Conservation (phyloP, 1,140 invertebrate genomes). For the Neotoxoptera formosana region DNA sequence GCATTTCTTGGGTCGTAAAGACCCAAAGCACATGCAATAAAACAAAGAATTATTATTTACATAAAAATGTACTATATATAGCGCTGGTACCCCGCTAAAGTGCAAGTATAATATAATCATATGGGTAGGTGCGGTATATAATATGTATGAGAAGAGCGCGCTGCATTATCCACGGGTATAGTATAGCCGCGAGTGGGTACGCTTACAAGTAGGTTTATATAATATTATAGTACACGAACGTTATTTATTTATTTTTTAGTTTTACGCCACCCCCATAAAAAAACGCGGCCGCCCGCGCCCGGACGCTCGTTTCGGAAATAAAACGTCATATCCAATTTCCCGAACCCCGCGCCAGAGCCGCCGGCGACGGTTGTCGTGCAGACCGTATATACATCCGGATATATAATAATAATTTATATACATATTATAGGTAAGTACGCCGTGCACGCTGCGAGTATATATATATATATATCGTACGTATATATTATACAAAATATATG, state of each 20-base stretch:
- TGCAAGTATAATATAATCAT: background rate
- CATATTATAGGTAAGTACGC: too few relatives aligned
- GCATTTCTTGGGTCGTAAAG: background rate
- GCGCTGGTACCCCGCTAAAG: background rate
- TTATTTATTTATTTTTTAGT: conserved; percentile 24
- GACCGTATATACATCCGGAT: background rate
- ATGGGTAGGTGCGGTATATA: background rate
- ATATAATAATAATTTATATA: background rate
- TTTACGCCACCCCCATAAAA: background rate
- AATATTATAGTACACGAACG: background rate
- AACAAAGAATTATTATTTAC: background rate
- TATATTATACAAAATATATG: background rate
- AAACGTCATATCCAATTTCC: conserved; percentile 26
- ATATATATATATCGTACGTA: too few relatives aligned
- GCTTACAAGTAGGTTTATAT: too few relatives aligned
- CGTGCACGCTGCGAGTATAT: background rate
- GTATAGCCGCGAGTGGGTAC: background rate
- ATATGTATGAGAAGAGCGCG: too few relatives aligned
- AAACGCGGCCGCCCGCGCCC: background rate
- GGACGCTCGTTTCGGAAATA: background rate
- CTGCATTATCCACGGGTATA: background rate
- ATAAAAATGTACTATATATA: background rate
- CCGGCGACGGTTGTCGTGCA: background rate
- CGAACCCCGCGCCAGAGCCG: background rate
- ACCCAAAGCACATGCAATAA: background rate